Evolutionary conservation across 2,797 vertebrate species (phyloP).

Genomic region (Enteromius trimaculatus): DNA sequence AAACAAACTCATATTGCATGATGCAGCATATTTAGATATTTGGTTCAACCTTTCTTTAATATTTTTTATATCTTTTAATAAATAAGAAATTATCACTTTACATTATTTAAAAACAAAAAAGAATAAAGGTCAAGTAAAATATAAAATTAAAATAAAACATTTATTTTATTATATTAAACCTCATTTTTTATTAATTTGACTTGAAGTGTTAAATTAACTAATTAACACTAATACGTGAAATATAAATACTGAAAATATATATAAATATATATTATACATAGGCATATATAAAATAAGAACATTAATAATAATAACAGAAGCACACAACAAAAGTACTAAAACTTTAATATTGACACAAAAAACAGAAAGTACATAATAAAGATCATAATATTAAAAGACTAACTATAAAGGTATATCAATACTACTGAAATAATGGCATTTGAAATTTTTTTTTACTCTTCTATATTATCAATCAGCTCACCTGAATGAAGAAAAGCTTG

Average conservation of each 20-base stretch:
- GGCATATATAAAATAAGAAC: not conserved
- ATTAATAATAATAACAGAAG: not conserved
- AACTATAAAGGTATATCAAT: not conserved
- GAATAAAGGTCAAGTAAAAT: not conserved
- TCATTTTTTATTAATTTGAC: not conserved
- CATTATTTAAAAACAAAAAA: not conserved
- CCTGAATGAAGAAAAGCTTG: conserved; percentile 84
- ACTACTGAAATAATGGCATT: not conserved
- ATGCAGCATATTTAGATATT: not conserved
- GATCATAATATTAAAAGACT: not conserved
- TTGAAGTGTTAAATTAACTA: not conserved
- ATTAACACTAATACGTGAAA: not conserved
- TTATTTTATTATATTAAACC: too few species aligned
- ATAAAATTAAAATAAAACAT: too few species aligned
- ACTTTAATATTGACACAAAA: not conserved
- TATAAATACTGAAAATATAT: not conserved
- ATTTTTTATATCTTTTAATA: not conserved
- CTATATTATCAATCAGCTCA: conserved; percentile 43
- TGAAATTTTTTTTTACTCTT: not conserved
- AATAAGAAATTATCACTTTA: not conserved
- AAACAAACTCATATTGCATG: not conserved
- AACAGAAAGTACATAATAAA: not conserved
- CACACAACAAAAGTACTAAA: not conserved
- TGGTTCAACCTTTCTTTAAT: too few species aligned
- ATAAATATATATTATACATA: too few species aligned